Conservation (phyloP, 2,888 invertebrate species). For the Tachina grossa region DNA sequence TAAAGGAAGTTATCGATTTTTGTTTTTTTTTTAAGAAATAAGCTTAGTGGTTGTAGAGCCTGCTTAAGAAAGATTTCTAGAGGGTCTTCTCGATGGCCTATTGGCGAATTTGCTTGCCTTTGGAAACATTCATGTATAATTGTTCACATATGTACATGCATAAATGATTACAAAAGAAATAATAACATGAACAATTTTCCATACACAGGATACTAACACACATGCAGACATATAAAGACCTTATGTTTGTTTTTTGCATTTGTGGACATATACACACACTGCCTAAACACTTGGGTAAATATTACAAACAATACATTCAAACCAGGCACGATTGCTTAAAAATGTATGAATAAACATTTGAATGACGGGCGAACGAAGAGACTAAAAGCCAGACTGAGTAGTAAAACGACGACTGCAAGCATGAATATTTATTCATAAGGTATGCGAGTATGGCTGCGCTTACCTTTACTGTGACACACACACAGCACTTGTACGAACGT, state of each 20-base stretch:
- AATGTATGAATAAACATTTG: slow-evolving; percentile 9
- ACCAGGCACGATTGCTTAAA: slow-evolving; percentile 39
- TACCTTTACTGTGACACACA: slow-evolving; percentile 9
- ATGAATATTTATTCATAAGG: neutral
- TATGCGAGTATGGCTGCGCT: neutral
- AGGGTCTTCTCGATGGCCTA: too few relatives aligned
- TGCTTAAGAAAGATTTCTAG: too few relatives aligned
- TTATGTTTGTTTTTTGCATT: neutral
- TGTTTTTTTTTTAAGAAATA: too few relatives aligned
- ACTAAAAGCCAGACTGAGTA: neutral
- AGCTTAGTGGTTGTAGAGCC: too few relatives aligned
- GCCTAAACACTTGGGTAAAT: neutral
- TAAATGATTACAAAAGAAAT: slow-evolving; percentile 3
- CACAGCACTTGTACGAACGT: slow-evolving; percentile 4
- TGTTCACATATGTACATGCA: neutral
- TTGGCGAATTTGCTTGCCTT: too few relatives aligned
- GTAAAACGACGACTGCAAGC: neutral
- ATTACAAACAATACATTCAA: slow-evolving; percentile 11
- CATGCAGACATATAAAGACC: neutral
- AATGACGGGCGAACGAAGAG: neutral
- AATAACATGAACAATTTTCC: slow-evolving; percentile 30
- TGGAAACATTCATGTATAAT: too few relatives aligned
- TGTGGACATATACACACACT: neutral
- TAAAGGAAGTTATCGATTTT: too few relatives aligned
- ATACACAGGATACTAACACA: neutral